Evolutionary conservation across 92 coral and sea anemone genomes (phyloP).

Genomic region (Umimayanthus kanabou): DNA sequence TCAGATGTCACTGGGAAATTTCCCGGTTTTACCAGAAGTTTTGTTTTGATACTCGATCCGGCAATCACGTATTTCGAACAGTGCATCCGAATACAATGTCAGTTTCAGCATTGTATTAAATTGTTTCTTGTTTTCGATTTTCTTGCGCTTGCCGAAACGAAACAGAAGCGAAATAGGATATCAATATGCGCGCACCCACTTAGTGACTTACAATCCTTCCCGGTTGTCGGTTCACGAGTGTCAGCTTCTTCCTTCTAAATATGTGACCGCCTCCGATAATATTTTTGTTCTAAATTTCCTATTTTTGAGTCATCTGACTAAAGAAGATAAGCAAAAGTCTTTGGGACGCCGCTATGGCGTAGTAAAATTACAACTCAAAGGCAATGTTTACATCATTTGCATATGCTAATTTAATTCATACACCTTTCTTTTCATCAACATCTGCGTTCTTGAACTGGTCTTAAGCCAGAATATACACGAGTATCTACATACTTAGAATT

Average conservation of each 20-base stretch:
- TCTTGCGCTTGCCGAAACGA: conserved; percentile 12
- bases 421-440: conserved; percentile 40
- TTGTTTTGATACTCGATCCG: conserved; percentile 23
- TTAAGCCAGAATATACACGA: conserved; percentile 18
- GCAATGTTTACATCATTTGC: conserved; percentile 45
- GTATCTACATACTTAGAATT: conserved; percentile 27
- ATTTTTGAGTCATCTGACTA: neutral
- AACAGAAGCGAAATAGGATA: neutral
- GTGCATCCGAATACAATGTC: neutral
- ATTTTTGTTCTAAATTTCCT: too few relatives aligned
- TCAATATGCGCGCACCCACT: neutral
- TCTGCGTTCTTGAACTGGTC: conserved; percentile 20
- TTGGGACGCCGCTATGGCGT: conserved; percentile 13
- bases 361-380: conserved; percentile 25
- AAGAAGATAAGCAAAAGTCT: neutral
- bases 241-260: neutral
- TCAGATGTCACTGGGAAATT: neutral
- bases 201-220: too few relatives aligned
- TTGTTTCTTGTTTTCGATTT: neutral
- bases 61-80: neutral
- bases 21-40: neutral
- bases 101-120: neutral
- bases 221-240: neutral
- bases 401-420: conserved; percentile 35
- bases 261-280: neutral